A percentile compares a stretch with the other conserved stretches of the same genome.
Evolutionary conservation across 1,140 invertebrate species (phyloP).

Genomic region (Hestina assimilis): DNA sequence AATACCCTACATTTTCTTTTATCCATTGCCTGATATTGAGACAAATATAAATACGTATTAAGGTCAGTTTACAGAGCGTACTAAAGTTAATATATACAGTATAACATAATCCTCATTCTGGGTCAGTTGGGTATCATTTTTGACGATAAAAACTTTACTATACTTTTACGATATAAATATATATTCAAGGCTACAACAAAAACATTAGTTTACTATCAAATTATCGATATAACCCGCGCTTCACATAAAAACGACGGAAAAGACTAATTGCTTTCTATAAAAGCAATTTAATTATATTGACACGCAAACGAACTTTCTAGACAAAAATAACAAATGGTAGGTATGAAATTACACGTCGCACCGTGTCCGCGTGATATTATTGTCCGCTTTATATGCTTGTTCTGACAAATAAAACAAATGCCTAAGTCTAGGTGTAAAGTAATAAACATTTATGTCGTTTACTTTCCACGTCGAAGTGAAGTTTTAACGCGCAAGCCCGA

Average conservation of each 20-base stretch:
- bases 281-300: slow-evolving; percentile 6
- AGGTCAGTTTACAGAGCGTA: too few relatives aligned
- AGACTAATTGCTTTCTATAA: slow-evolving; percentile 1
- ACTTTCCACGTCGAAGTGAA: slow-evolving; percentile 27
- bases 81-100: too few relatives aligned
- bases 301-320: slow-evolving; percentile 4
- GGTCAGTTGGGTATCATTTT: too few relatives aligned
- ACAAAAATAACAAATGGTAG: slow-evolving; percentile 1
- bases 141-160: too few relatives aligned
- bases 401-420: slow-evolving; percentile 10
- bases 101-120: too few relatives aligned
- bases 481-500: slow-evolving; percentile 65
- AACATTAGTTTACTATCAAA: too few relatives aligned
- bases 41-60: too few relatives aligned
- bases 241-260: slow-evolving; percentile 6
- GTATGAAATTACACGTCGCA: background rate
- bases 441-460: slow-evolving; percentile 26
- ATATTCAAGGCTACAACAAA: too few relatives aligned
- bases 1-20: too few relatives aligned
- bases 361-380: too few relatives aligned
- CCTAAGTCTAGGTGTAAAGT: slow-evolving; percentile 14
- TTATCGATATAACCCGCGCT: background rate
- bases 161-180: too few relatives aligned
- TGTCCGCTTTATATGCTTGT: background rate
- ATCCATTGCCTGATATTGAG: too few relatives aligned